Percentiles rank a stretch among this genome's conserved stretches.
These are phyloP conservation scores for Anhinga anhinga DNA, from an alignment of 2,113 vertebrate genomes.

Conservation along the genomic window DNA sequence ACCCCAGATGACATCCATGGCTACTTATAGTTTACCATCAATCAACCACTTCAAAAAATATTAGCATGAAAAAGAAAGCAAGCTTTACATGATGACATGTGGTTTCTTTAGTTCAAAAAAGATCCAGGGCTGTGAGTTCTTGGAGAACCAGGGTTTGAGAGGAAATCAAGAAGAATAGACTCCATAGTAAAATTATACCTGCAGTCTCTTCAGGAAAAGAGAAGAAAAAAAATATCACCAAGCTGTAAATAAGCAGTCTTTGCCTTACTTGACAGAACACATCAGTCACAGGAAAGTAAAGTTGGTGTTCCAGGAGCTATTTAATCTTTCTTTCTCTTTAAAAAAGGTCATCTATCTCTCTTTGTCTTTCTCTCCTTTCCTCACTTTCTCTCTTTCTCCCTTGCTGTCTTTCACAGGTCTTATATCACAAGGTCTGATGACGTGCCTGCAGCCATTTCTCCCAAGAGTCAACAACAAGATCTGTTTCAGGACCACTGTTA, in stretches of 20 bases:
- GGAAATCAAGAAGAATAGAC: neutral
- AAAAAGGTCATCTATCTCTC: neutral
- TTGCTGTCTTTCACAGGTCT: neutral
- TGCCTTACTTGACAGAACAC: neutral
- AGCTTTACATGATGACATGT: neutral
- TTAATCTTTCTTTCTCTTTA: neutral
- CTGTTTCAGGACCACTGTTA: neutral
- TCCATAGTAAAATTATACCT: neutral
- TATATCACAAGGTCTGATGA: neutral
- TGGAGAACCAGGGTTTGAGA: neutral
- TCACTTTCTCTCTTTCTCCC: neutral
- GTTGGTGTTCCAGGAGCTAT: neutral
- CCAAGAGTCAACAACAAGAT: neutral
- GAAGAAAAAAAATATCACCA: neutral
- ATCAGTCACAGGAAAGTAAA: neutral
- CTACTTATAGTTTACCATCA: neutral
- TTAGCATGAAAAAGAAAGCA: neutral
- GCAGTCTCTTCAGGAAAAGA: neutral
- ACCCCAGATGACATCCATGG: neutral
- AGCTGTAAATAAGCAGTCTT: neutral
- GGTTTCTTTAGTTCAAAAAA: neutral
- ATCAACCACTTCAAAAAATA: neutral
- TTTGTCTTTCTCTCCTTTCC: neutral
- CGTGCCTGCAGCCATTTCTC: neutral
- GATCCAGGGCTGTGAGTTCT: neutral